Conservation (phyloP, 1,140 invertebrate species). For the Drosophila albomicans region DNA sequence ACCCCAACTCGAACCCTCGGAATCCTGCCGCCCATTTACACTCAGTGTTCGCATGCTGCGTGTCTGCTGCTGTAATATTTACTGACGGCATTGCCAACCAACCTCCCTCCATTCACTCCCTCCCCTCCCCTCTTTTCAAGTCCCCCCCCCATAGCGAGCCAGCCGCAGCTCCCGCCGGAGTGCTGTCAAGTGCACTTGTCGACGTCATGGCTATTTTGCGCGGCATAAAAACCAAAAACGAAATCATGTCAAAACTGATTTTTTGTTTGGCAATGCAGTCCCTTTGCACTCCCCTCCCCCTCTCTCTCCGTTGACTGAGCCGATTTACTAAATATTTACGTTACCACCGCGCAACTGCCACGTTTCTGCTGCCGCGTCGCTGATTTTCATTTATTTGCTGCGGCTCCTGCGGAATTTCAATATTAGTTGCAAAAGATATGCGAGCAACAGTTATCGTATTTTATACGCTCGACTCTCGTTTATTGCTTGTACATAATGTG, state of each 20-base stretch:
- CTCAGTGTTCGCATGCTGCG: conserved; percentile 32
- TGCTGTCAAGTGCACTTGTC: conserved; percentile 81
- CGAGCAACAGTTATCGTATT: conserved; percentile 34
- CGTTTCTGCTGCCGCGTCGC: conserved; percentile 18
- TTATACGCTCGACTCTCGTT: not conserved
- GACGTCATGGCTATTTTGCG: conserved; percentile 80
- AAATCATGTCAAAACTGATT: conserved; percentile 69
- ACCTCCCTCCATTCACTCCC: not conserved
- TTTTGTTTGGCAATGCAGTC: conserved; percentile 49
- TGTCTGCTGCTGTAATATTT: conserved; percentile 72
- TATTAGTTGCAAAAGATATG: conserved; percentile 73
- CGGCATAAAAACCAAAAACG: conserved; percentile 63
- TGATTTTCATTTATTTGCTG: conserved; percentile 68
- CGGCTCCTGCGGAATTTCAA: conserved; percentile 71
- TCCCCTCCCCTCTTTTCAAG: too few species aligned
- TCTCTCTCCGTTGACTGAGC: conserved; percentile 61
- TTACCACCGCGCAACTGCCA: conserved; percentile 35
- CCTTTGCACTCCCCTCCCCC: not conserved
- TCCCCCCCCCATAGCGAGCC: too few species aligned
- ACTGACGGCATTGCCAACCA: conserved; percentile 60
- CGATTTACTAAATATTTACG: conserved; percentile 79
- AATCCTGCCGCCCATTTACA: not conserved
- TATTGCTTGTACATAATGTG: not conserved
- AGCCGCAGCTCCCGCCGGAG: conserved; percentile 48
- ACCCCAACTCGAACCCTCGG: not conserved